phyloP scores from a whole-genome alignment of 2,113 vertebrate species.

The Myrmophylax atrothorax region DNA sequence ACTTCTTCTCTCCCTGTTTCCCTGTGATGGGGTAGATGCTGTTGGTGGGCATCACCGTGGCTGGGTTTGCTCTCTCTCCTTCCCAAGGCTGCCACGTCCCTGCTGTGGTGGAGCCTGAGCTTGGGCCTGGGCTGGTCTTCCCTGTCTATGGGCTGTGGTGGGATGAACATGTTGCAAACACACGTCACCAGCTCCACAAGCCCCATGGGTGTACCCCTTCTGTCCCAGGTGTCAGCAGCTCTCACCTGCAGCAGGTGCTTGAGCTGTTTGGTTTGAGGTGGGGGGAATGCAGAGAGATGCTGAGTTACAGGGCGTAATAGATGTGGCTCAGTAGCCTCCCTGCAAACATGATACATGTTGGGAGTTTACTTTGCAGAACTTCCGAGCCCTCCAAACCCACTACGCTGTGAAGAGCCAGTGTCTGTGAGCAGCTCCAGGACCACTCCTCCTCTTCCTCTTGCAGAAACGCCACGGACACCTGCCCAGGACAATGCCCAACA shows the following conservation, averaged over 20 bases:
- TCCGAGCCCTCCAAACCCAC: not conserved
- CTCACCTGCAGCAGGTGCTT: not conserved
- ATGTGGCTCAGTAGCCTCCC: not conserved
- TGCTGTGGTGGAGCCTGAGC: not conserved
- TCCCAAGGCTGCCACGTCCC: rapidly evolving
- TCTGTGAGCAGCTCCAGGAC: not conserved
- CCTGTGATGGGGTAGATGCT: not conserved
- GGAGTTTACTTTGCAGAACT: not conserved
- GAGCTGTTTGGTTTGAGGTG: not conserved
- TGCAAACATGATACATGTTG: rapidly evolving
- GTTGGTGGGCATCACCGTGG: rapidly evolving
- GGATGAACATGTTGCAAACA: not conserved
- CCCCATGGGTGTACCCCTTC: not conserved
- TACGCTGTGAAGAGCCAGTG: rapidly evolving
- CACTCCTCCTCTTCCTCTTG: not conserved
- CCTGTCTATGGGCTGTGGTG: not conserved
- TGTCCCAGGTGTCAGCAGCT: not conserved
- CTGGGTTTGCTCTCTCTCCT: not conserved
- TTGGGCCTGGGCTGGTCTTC: not conserved
- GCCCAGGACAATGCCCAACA: not conserved
- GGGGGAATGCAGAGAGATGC: not conserved
- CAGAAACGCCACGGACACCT: not conserved
- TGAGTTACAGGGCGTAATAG: not conserved
- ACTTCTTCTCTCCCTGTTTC: not conserved
- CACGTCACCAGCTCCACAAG: rapidly evolving